phyloP scores from a whole-genome alignment of 2,113 vertebrate species.

The Xenopus borealis region DNA sequence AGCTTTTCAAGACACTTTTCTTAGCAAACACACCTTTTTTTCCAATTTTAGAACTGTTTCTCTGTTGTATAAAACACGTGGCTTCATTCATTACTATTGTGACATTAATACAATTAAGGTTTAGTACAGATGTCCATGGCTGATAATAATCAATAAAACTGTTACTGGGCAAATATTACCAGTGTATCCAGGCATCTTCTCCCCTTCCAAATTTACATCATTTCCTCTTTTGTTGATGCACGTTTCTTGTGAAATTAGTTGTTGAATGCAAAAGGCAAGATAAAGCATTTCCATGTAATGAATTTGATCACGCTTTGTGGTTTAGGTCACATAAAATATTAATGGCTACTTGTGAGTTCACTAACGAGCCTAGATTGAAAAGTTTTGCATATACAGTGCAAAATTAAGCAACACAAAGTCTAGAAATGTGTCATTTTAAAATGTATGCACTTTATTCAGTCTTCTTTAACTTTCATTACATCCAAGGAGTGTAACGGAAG shows the following conservation, averaged over 20 bases:
- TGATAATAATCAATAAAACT: too few relatives aligned
- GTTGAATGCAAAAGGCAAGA: slow-evolving; percentile 70
- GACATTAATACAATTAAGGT: too few relatives aligned
- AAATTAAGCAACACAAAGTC: slow-evolving; percentile 49
- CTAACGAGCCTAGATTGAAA: slow-evolving; percentile 65
- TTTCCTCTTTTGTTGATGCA: slow-evolving; percentile 57
- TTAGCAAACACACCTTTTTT: too few relatives aligned
- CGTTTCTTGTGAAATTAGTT: slow-evolving; percentile 57
- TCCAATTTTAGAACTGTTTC: too few relatives aligned
- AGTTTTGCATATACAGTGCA: slow-evolving; percentile 62
- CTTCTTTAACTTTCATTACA: slow-evolving; percentile 25
- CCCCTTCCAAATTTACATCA: slow-evolving; percentile 14
- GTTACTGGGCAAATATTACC: too few relatives aligned
- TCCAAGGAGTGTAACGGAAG: slow-evolving; percentile 13
- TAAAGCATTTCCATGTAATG: slow-evolving; percentile 77
- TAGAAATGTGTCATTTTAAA: slow-evolving; percentile 48
- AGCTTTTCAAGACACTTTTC: too few relatives aligned
- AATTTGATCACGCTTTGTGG: slow-evolving; percentile 71
- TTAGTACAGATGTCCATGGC: too few relatives aligned
- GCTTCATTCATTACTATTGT: too few relatives aligned
- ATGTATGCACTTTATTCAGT: slow-evolving; percentile 29
- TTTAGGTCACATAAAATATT: slow-evolving; percentile 84
- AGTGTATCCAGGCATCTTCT: too few relatives aligned
- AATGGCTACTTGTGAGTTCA: slow-evolving; percentile 76
- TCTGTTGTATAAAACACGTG: too few relatives aligned